Base-by-base conservation (phyloP, 2,888 invertebrate species). In the Meteorus cinctellus region DNA sequence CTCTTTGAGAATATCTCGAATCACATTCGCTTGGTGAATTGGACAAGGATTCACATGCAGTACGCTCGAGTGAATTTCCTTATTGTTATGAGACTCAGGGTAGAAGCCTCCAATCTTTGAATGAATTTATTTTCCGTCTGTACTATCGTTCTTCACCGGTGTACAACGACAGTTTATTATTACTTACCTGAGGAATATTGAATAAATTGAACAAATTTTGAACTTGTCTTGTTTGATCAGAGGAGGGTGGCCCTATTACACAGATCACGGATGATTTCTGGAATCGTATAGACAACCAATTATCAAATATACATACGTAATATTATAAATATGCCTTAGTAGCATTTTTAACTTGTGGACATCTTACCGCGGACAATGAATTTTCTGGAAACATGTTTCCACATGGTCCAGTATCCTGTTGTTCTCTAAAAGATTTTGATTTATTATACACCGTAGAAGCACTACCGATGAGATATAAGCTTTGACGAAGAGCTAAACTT, bases 21-120 rank as follows among this genome's bases (percentile, higher is more conserved):
- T 92, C 69, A 94, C 94, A 85, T 93, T 92, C 19, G 95, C 95
- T 90, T 95, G 95, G 89, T 94, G 94, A 82, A 92, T 92, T 90
- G 96, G 95, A 0, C 94, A 94, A 14, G 95, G 95, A 55, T 95
- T 95, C 34, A 95, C 95, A 48, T 95, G 91, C 84, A 95, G 91
- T 90, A 95, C 95, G 84, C 95, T 95, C 83, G 94, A 93, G 90
- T 93, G 96, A 79, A 94, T 91, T 80, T 92, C 92, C 86, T 95
- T 95, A 88, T 95, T 94, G 70, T 96, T 91, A 88, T 95, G 95
- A 81, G 92, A 92, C 29, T 94, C 93, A 45, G 96, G 96, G 63
- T 95, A 94, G 29, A 95, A 95, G 90, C 95, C 96, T 29, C 94
- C 94, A 77, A 95, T 92, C 90, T 95, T 94, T 5, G 36, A 55